Evolutionary conservation across 2,113 vertebrate species (phyloP), one percentile per base, ranked within the genome.

Genomic region (Micromys minutus): DNA sequence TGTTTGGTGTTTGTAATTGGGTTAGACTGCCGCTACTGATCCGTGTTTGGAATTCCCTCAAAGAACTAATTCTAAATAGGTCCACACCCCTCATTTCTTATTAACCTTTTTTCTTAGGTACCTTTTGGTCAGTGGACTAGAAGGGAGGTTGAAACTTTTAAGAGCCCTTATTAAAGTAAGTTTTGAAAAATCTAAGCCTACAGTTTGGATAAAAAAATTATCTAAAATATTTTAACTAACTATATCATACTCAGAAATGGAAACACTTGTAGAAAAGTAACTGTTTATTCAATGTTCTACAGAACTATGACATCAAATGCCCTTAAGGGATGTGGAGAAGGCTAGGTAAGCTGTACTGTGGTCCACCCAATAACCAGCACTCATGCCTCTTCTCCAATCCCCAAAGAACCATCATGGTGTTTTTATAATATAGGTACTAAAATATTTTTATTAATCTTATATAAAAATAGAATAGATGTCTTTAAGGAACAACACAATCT

Each of bases 401-500:
- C 61, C 3, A 2, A 45, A 69, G 47, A 89, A 50, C 29, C 50
- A 77, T 34, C 22, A 21, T 39, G 5, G 11, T 9, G 16, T 47
- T 57, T n/a, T 57, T n/a, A 55, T 31, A 55, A 61, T 45, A 22
- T 16, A 7, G 36, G 59, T 19, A 45, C 87, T 63, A 39, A 89
- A 71, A 93, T 39, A 57, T 61, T 76, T n/a, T n/a, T 3, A 57
- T 0, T 31, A 55, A 71, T 29, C 42, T 71, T 87, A 52, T 52
- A 71, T 71, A 71, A 93, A 94, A 84, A 91, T 26, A 79, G 74
- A 84, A 91, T 26, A 79, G 74, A 85, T 61, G 75, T 67, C 81
- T 95, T 72, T 67, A 67, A 26, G 13, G 90, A 80, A 17, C 47
- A 52, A 75, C n/a, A 36, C 0, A 29, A 12, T 36, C 24, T 95